Base-by-base conservation (phyloP, 92 coral and sea anemone genomes). In the Epizoanthus stellaris region DNA sequence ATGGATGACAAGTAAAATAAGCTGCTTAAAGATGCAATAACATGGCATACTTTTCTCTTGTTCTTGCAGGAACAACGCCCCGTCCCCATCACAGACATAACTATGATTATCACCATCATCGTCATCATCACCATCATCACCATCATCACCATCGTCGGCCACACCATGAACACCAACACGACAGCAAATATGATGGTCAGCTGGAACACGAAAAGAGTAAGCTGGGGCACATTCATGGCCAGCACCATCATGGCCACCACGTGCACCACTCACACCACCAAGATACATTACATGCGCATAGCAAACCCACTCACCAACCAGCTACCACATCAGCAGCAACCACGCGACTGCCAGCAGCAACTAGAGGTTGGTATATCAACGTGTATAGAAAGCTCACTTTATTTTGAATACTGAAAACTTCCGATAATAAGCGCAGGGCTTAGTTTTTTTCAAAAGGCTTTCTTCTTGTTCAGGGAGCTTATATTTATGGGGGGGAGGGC, bases 81-180 rank as follows among this genome's bases (percentile, higher is more conserved):
- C 65, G 73, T 39, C 75, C 76, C 53, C 87, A 59, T 59, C 71
- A 36, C 21, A 49, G 47, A 9, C 30, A 62, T 20, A 57, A 82
- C 45, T 43, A 81, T 64, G 53, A 82, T 62, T 20, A 85, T 72
- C 60, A 67, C 4, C 71, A 67, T 11, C 13, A n/a, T 14, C n/a
- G 13, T 9, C n/a, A 43, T 12, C 76, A 62, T 23, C 25, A 23
- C 54, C 88, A 69, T n/a, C 71, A 70, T 21, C 75, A 49, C 54
- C 88, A 69, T n/a, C 71, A 70, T 21, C 75, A 49, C 40, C 10
- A 17, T 57, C 85, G 77, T 40, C 21, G 17, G 36, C 65, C 69
- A 53, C 88, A 89, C 58, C 89, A 84, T 52, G 68, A 60, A 6
- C 42, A 85, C 40, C 66, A 84, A 36, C 64, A 60, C 77, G 20